Evolutionary conservation across 2,797 vertebrate genomes (phyloP).

Genomic region (Typhlichthys subterraneus): DNA sequence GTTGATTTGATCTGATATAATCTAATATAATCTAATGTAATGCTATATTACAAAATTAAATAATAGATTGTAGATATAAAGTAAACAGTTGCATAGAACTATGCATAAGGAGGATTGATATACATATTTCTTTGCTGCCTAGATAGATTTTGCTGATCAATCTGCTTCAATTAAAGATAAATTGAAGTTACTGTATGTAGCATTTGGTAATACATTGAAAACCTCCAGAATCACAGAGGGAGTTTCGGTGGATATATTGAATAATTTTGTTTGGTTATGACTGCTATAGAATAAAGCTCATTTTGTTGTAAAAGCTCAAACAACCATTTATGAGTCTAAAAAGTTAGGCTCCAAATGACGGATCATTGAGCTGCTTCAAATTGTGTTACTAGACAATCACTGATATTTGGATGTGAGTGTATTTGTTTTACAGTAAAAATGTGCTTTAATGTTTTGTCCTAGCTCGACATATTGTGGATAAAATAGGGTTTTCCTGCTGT

Average conservation of each 20-base stretch:
- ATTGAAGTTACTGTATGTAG: neutral
- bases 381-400: conserved; percentile 5
- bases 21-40: no score
- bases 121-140: neutral
- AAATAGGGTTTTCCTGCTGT: no score
- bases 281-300: conserved; percentile 39
- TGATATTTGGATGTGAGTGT: neutral
- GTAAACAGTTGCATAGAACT: no score
- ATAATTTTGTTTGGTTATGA: conserved; percentile 27
- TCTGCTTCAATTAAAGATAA: conserved; percentile 24
- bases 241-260: conserved; percentile 14
- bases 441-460: no score
- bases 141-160: neutral
- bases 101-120: conserved; percentile 3
- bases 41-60: no score
- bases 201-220: neutral
- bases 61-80: no score
- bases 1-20: no score
- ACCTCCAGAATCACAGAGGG: neutral
- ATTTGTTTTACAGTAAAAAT: no score
- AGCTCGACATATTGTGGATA: no score
- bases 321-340: conserved; percentile 32
- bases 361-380: conserved; percentile 14
- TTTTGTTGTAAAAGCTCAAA: conserved; percentile 37
- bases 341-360: conserved; percentile 23